These are phyloP conservation scores for Phalacrocorax carbo DNA, from an alignment of 2,113 vertebrate species.

Conservation along the genomic window DNA sequence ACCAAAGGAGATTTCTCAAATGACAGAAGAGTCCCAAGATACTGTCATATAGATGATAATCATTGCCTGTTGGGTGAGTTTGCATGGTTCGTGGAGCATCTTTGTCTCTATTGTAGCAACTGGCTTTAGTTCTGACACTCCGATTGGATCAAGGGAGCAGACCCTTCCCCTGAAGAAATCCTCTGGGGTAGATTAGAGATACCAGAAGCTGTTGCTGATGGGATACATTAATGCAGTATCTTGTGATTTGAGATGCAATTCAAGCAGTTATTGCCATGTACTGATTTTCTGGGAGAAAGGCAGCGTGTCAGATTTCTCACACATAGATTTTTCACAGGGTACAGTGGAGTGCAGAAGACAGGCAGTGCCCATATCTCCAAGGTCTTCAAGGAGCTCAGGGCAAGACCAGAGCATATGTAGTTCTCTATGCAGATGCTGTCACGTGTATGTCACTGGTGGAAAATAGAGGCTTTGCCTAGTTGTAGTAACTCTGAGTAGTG, in stretches of 20 bases:
- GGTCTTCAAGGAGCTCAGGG: neutral
- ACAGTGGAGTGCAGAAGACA: neutral
- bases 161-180: neutral
- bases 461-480: neutral
- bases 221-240: neutral
- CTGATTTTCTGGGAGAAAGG: neutral
- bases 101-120: neutral
- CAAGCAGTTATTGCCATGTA: neutral
- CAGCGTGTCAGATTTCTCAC: neutral
- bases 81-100: neutral
- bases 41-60: neutral
- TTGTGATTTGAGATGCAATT: neutral
- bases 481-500: neutral
- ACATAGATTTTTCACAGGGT: neutral
- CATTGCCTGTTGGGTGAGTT: neutral
- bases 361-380: accelerated
- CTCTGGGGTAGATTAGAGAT: neutral
- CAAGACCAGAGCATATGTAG: neutral
- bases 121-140: neutral
- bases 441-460: accelerated
- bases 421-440: neutral
- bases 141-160: neutral
- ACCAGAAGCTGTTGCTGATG: neutral
- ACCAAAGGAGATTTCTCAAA: neutral
- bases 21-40: neutral